Conservation (phyloP, 2,797 vertebrate genomes). For the Manis pentadactyla region DNA sequence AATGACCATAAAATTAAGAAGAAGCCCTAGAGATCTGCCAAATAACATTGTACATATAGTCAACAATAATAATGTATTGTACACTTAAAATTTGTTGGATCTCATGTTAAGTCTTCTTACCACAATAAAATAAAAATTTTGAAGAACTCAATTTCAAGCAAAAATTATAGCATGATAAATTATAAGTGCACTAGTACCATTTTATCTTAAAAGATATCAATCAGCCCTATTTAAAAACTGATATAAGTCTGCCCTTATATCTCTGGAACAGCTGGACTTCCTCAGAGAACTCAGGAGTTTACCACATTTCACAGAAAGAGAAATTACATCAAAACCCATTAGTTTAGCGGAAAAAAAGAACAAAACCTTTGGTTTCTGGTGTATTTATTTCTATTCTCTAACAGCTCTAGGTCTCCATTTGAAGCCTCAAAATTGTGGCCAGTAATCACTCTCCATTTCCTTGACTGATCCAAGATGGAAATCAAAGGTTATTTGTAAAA, state of each 20-base stretch:
- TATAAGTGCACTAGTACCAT: not conserved
- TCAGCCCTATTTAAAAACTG: not conserved
- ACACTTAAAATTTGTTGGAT: not conserved
- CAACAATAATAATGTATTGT: not conserved
- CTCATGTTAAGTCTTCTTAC: not conserved
- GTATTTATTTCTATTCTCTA: not conserved
- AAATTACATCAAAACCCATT: constrained; percentile 23
- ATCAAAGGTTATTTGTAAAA: constrained; percentile 46
- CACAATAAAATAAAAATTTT: not conserved
- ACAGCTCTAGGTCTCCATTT: not conserved
- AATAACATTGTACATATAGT: not conserved
- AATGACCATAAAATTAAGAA: not conserved
- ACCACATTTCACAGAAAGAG: not conserved
- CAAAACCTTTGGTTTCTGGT: not conserved
- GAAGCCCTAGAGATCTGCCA: not conserved
- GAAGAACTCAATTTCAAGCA: constrained; percentile 41
- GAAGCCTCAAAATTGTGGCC: constrained; percentile 16
- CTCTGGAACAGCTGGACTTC: not conserved
- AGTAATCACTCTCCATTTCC: constrained; percentile 19
- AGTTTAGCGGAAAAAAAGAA: not conserved
- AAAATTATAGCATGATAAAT: too few relatives aligned
- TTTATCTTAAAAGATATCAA: constrained; percentile 15
- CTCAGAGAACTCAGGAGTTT: not conserved
- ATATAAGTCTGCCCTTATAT: not conserved
- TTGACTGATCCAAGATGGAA: constrained; percentile 4